Conservation (phyloP, 2,113 vertebrate species). For the Perca schrenkii region DNA sequence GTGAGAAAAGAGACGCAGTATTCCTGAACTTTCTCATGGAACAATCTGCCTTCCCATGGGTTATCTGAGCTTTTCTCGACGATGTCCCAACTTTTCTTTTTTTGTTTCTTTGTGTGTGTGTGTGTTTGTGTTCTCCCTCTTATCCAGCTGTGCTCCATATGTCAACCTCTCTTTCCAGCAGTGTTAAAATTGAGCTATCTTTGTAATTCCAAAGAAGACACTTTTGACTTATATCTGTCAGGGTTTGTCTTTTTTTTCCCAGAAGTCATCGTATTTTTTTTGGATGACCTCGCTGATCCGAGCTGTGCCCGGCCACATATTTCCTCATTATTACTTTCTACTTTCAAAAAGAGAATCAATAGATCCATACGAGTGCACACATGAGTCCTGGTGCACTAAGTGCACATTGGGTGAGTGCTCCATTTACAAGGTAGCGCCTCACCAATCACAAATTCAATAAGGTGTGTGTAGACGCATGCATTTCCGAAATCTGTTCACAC, state of each 20-base stretch:
- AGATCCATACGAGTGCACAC: conserved; percentile 30
- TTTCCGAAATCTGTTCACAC: conserved; percentile 21
- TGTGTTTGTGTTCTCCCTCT: conserved; percentile 15
- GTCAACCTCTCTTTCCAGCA: conserved; percentile 38
- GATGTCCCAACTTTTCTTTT: conserved; percentile 18
- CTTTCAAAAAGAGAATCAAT: conserved; percentile 67
- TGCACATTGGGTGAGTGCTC: conserved; percentile 49
- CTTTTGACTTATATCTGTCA: conserved; percentile 29
- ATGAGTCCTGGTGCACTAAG: conserved; percentile 45
- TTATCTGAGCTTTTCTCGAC: conserved; percentile 43
- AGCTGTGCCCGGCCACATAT: conserved; percentile 28
- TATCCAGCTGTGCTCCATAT: conserved; percentile 73
- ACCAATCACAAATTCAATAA: conserved; percentile 54
- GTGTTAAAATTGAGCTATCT: conserved; percentile 56
- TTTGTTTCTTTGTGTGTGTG: neutral
- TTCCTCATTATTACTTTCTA: conserved; percentile 62
- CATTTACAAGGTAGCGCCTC: conserved; percentile 50
- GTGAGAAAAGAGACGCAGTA: conserved; percentile 34
- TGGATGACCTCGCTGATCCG: conserved; percentile 50
- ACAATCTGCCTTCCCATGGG: conserved; percentile 42
- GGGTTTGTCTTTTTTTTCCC: neutral
- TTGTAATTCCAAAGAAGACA: conserved; percentile 32
- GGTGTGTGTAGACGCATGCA: conserved; percentile 33
- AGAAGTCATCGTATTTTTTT: conserved; percentile 36
- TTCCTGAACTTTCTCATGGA: conserved; percentile 62